Evolutionary conservation across 2,888 invertebrate species (phyloP), one percentile per base, ranked within the genome.

Genomic region (Eucera pruinosa): DNA sequence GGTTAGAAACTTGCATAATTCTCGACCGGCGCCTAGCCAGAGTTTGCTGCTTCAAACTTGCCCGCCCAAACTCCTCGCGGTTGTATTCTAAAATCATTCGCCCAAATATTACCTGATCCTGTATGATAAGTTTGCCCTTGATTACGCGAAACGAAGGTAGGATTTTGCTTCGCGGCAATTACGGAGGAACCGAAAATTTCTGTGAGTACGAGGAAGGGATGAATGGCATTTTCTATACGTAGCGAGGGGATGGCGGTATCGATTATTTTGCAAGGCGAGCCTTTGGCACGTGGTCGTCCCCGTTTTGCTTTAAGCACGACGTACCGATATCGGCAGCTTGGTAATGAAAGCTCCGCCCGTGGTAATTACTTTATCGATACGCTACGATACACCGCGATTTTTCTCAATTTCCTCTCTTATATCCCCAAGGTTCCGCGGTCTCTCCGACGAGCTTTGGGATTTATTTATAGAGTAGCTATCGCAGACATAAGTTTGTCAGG

Each of bases 341-440:
- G 87, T 89, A 89, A 90, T 90, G 89, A 90, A 90, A 91, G 86
- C 91, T 89, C 87, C 86, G 81, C 77, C 68, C 72, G 76, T 74
- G 85, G 88, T 91, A 91, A 91, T 91, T 91, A 89, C 90, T 91
- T 91, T 90, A 90, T 91, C 89, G 90, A 91, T 90, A 88, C 88
- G 86, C 65, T 62, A 69, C 74, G 84, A 84, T 79, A 81, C 79
- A 74, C 67, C 64, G 33, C 87, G 85, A 91, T 91, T 90, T 90
- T 90, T 91, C 90, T 90, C 88, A 84, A 88, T 90, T 90, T 87
- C 87, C 81, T 75, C 75, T 66, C 61, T 64, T 78, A 78, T 79
- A 82, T 70, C 76, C 77, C 69, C 73, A 61, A 77, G 70, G 83
- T 65, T 76, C 72, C 67, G 57, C 50, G 78, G 81, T 47, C 78